Base-by-base conservation (phyloP, 2,797 vertebrate genomes). In the Lophura swinhoii region DNA sequence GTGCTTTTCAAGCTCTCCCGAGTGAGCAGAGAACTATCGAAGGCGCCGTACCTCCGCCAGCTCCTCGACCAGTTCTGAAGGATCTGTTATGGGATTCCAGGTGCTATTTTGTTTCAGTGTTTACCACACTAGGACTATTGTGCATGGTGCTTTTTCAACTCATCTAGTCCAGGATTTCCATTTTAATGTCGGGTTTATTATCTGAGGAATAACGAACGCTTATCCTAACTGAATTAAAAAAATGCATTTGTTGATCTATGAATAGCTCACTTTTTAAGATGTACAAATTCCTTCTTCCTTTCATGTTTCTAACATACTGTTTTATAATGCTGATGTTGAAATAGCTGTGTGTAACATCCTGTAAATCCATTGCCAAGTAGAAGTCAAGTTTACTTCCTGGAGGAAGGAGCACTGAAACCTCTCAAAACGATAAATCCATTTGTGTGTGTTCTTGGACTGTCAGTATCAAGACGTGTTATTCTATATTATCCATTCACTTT, bases 41-140 rank as follows among this genome's bases (percentile, higher is more conserved):
- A 98, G 97, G 99, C 98, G 56, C 98, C 99, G 1, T 99, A 99
- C 97, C 98, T 99, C 90, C 98, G 98, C 81, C 99, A 99, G 90
- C 98, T 99, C 69, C 98, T 99, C 95, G 98, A 99, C 95, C 99
- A 99, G 98, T 99, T 99, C 97, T 99, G 98, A 98, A 94, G 55
- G 73, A 79, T 94, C 94, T 93, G 44, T 96, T 93, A 94, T 90
- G 96, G 90, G 95, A 97, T 96, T 96, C 93, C 96, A 96, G 98
- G 98, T 98, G 98, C 98, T 98, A 97, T 93, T 96, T 96, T 92
- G 75, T 93, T 94, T 97, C 96, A 93, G 91, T 96, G 97, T 98
- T 98, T 98, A 97, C 97, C 96, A 97, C 97, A 96, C 95, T 97
- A 95, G 94, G 96, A 95, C 96, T 96, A 91, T 97, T 95, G 94